These are phyloP conservation scores for Enteromius treurensis DNA, from an alignment of 2,797 vertebrate genomes.

Conservation along the genomic window DNA sequence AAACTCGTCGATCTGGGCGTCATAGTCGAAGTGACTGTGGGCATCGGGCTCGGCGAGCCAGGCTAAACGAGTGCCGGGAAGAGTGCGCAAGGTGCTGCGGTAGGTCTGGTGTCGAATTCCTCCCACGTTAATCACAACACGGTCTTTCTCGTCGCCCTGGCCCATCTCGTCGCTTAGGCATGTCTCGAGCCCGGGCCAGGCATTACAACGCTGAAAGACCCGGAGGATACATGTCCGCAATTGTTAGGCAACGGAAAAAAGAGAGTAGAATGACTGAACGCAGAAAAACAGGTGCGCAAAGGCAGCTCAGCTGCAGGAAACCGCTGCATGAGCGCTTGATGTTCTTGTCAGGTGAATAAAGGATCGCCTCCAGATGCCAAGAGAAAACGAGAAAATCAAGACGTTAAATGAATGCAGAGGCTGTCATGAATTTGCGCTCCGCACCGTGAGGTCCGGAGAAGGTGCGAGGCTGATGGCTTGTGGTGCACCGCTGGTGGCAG, in stretches of 20 bases:
- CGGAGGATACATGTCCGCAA: constrained; percentile 43
- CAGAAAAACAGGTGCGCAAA: constrained; percentile 12
- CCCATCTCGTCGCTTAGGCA: constrained; percentile 89
- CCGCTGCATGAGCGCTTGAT: constrained; percentile 5
- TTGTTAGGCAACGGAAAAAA: neutral
- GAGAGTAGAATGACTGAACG: neutral
- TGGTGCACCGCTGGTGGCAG: neutral
- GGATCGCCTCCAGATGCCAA: neutral
- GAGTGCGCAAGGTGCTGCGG: constrained; percentile 88
- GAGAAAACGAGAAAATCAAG: neutral
- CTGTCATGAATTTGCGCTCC: neutral
- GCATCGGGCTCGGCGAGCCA: constrained; percentile 89
- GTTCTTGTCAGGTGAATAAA: constrained; percentile 1
- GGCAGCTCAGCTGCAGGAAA: constrained; percentile 9
- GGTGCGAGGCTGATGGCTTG: constrained; percentile 3
- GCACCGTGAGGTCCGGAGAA: constrained; percentile 21
- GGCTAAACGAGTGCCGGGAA: constrained; percentile 87
- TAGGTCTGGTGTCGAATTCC: constrained; percentile 91
- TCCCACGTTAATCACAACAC: constrained; percentile 92
- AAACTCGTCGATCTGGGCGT: constrained; percentile 86
- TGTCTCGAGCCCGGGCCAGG: constrained; percentile 80
- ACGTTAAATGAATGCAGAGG: neutral
- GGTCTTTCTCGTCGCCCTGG: constrained; percentile 90
- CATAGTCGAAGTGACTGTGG: constrained; percentile 90
- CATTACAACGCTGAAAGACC: constrained; percentile 64